Conservation (phyloP, 2,888 invertebrate genomes). For the Desoria tigrina region DNA sequence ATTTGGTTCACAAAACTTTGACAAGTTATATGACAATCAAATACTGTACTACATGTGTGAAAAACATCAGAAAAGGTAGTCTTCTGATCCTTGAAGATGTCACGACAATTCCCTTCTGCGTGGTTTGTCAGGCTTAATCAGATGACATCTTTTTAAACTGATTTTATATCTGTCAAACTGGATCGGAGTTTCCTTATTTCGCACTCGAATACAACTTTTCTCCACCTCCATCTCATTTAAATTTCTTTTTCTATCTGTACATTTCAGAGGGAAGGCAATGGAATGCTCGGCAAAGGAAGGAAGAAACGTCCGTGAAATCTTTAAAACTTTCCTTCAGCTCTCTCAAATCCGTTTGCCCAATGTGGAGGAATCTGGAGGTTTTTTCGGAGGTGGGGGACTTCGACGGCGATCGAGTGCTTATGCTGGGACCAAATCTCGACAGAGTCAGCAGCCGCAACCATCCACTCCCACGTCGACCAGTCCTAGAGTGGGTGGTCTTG, state of each 20-base stretch:
- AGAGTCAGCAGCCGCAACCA: constrained; percentile 33
- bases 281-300: constrained; percentile 80
- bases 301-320: constrained; percentile 75
- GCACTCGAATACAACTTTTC: too few relatives aligned
- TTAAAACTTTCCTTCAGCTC: constrained; percentile 74
- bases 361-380: constrained; percentile 41
- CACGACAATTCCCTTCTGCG: too few relatives aligned
- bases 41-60: too few relatives aligned
- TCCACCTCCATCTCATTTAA: too few relatives aligned
- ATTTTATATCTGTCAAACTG: too few relatives aligned
- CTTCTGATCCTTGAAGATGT: too few relatives aligned
- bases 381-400: constrained; percentile 57
- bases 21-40: too few relatives aligned
- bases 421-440: constrained; percentile 56
- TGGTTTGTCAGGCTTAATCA: too few relatives aligned
- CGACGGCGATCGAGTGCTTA: constrained; percentile 76
- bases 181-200: too few relatives aligned
- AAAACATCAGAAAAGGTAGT: too few relatives aligned
- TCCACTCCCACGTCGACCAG: constrained; percentile 29
- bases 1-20: too few relatives aligned
- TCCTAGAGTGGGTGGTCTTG: constrained; percentile 19
- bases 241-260: constrained; percentile 6
- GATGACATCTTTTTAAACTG: too few relatives aligned
- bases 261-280: constrained; percentile 69
- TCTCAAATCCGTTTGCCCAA: constrained; percentile 68